Conservation (phyloP, 2,797 vertebrate genomes). For the Lithobates sylvaticus region DNA sequence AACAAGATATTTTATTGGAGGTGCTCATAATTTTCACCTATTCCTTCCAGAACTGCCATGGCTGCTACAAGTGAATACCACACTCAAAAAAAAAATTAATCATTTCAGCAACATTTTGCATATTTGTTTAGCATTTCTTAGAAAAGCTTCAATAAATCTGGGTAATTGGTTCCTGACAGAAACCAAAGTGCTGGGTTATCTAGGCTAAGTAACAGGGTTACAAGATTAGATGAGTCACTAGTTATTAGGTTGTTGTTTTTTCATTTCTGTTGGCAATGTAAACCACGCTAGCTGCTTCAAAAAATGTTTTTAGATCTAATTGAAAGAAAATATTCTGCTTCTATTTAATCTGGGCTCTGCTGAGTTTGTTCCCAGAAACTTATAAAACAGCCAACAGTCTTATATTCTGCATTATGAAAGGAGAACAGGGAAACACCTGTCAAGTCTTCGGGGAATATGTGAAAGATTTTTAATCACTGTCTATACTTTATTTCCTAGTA, state of each 20-base stretch:
- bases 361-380: constrained; percentile 27
- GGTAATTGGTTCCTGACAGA: constrained; percentile 63
- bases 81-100: constrained; percentile 64
- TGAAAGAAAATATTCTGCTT: constrained; percentile 46
- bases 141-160: constrained; percentile 67
- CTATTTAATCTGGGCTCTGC: constrained; percentile 17
- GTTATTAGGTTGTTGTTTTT: constrained; percentile 63
- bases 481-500: neutral
- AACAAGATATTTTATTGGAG: constrained; percentile 67
- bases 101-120: constrained; percentile 59
- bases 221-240: constrained; percentile 56
- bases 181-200: constrained; percentile 59
- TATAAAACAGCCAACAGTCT: neutral
- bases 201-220: constrained; percentile 64
- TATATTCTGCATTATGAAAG: neutral
- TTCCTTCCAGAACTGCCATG: constrained; percentile 61
- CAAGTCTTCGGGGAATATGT: neutral
- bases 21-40: constrained; percentile 69
- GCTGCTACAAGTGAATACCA: constrained; percentile 63
- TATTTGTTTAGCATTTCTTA: constrained; percentile 67
- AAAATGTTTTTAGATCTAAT: constrained; percentile 53
- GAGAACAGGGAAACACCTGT: neutral
- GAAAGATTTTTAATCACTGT: constrained; percentile 1
- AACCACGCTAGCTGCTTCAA: constrained; percentile 47
- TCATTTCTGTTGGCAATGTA: constrained; percentile 33